phyloP scores from a whole-genome alignment of 2,888 invertebrate species.

The Nemoura dubitans region DNA sequence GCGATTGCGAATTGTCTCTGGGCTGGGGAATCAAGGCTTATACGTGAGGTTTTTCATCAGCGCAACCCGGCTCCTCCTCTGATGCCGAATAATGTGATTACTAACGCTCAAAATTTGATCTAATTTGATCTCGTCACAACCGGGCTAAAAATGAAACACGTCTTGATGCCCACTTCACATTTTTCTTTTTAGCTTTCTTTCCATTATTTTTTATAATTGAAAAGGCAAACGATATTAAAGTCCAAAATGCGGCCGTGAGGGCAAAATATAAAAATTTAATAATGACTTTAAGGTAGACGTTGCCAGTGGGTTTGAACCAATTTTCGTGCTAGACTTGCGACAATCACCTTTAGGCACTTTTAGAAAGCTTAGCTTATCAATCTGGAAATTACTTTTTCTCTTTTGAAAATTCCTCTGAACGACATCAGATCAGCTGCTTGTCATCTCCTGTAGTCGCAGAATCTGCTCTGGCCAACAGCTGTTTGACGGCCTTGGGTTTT shows the following conservation, averaged over 20 bases:
- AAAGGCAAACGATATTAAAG: constrained; percentile 7
- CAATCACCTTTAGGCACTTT: background rate
- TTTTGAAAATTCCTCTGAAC: background rate
- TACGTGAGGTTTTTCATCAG: background rate
- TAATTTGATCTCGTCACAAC: background rate
- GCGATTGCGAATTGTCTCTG: background rate
- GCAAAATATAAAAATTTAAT: background rate
- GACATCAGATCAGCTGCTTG: background rate
- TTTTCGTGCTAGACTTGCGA: background rate
- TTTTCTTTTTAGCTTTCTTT: background rate
- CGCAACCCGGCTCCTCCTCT: background rate
- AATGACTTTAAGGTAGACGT: background rate
- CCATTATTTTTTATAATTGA: background rate
- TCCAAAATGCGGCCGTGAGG: background rate
- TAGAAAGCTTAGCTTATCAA: constrained; percentile 1
- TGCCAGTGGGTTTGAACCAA: background rate
- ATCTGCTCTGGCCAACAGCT: background rate
- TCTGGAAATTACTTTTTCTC: background rate
- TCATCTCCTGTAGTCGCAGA: background rate
- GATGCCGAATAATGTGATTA: background rate
- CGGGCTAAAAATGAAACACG: background rate
- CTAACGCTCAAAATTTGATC: background rate
- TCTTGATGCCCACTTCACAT: background rate
- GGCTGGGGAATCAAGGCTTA: background rate
- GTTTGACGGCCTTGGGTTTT: no score